Conservation (phyloP, 2,888 invertebrate species). For the Apoderus coryli region DNA sequence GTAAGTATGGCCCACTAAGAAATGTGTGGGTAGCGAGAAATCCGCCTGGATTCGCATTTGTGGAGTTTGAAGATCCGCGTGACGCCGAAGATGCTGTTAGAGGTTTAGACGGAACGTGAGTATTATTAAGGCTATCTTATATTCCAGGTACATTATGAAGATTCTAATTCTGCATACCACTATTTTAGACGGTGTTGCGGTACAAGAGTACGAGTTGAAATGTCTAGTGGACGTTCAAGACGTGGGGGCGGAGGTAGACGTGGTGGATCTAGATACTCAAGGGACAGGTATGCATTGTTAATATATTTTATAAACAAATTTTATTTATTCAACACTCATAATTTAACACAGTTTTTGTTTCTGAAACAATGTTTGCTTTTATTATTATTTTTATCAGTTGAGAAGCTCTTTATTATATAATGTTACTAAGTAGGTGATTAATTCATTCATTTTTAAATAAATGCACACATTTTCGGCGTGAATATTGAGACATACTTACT, state of each 20-base stretch:
- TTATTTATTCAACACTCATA: conserved; percentile 2
- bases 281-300: conserved; percentile 20
- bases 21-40: conserved; percentile 98
- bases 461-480: too few relatives aligned
- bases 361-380: too few relatives aligned
- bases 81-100: conserved; percentile 87
- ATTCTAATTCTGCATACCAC: conserved; percentile 7
- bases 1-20: conserved; percentile 78
- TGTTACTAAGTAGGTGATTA: too few relatives aligned
- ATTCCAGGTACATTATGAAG: conserved; percentile 5
- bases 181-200: conserved; percentile 68
- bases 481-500: too few relatives aligned
- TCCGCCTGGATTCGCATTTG: conserved; percentile 90
- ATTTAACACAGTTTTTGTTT: too few relatives aligned
- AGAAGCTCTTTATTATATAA: too few relatives aligned
- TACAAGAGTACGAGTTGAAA: conserved; percentile 79
- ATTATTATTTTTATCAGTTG: too few relatives aligned
- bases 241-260: conserved; percentile 36
- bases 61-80: conserved; percentile 82
- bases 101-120: conserved; percentile 30
- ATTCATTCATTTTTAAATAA: too few relatives aligned
- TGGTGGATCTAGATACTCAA: conserved; percentile 30
- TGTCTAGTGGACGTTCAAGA: conserved; percentile 79
- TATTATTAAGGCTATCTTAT: too few relatives aligned
- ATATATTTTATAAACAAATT: conserved; percentile 9